A percentile compares a stretch with the other conserved stretches of the same genome.
Conservation (phyloP, 2,888 invertebrate genomes). For the Pharmacophagus antenor region DNA sequence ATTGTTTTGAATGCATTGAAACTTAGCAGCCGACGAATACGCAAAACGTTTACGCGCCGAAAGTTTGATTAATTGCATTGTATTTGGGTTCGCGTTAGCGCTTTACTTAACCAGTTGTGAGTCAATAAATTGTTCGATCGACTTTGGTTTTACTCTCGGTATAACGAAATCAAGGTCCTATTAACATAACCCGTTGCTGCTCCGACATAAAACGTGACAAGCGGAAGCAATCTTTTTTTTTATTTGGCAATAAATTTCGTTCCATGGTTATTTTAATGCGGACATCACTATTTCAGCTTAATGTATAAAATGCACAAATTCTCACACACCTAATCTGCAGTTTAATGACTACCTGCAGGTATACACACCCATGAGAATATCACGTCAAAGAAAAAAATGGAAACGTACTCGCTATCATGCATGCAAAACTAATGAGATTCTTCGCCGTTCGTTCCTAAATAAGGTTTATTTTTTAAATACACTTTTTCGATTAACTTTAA, state of each 20-base stretch:
- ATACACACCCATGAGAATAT: slow-evolving; percentile 61
- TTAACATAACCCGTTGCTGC: slow-evolving; percentile 42
- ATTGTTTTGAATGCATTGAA: slow-evolving; percentile 74
- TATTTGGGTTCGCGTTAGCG: slow-evolving; percentile 45
- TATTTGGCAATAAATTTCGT: slow-evolving; percentile 44
- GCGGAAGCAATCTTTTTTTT: slow-evolving; percentile 43
- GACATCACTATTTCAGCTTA: slow-evolving; percentile 40
- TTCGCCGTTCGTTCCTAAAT: slow-evolving; percentile 39
- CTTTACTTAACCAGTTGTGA: slow-evolving; percentile 44
- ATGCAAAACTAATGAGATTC: slow-evolving; percentile 56
- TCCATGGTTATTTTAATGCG: slow-evolving; percentile 20
- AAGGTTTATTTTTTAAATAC: slow-evolving; percentile 8
- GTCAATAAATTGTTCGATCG: slow-evolving; percentile 50
- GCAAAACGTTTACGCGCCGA: slow-evolving; percentile 50
- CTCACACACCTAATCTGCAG: slow-evolving; percentile 76
- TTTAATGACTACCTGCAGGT: slow-evolving; percentile 60
- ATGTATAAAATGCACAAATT: slow-evolving; percentile 53
- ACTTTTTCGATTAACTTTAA: not conserved
- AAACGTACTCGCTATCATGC: slow-evolving; percentile 45
- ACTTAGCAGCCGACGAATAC: slow-evolving; percentile 59
- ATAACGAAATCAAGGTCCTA: slow-evolving; percentile 36
- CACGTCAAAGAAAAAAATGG: slow-evolving; percentile 44
- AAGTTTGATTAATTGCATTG: slow-evolving; percentile 63
- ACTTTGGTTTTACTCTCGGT: slow-evolving; percentile 38
- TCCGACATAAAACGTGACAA: slow-evolving; percentile 35